Conservation (phyloP, 2,113 vertebrate species). For the Lepisosteus oculatus region DNA sequence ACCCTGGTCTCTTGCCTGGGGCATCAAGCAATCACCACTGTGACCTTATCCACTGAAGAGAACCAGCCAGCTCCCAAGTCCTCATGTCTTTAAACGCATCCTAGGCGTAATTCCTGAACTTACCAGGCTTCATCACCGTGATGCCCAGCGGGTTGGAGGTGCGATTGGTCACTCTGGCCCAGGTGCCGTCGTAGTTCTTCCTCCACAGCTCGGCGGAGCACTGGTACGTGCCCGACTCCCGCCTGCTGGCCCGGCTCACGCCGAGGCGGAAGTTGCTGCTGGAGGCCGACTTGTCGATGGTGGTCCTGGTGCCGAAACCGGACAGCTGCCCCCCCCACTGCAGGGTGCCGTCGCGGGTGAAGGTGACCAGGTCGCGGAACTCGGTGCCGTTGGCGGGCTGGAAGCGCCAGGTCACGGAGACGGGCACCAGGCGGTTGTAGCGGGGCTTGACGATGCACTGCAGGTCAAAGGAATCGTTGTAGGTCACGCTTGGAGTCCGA, state of each 20-base stretch:
- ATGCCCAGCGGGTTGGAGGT: slow-evolving; percentile 94
- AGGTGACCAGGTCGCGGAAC: slow-evolving; percentile 88
- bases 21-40: too few species aligned
- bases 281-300: slow-evolving; percentile 83
- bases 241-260: slow-evolving; percentile 84
- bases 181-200: slow-evolving; percentile 84
- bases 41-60: too few species aligned
- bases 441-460: slow-evolving; percentile 94
- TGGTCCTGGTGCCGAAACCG: slow-evolving; percentile 82
- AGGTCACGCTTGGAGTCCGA: slow-evolving; percentile 85
- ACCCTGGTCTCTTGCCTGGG: too few species aligned
- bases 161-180: slow-evolving; percentile 82
- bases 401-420: slow-evolving; percentile 92
- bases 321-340: slow-evolving; percentile 83
- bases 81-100: slow-evolving; percentile 24
- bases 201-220: slow-evolving; percentile 88
- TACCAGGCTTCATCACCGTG: slow-evolving; percentile 86
- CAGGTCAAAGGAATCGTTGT: slow-evolving; percentile 88
- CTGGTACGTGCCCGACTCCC: slow-evolving; percentile 91
- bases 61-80: slow-evolving; percentile 14
- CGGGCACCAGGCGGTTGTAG: slow-evolving; percentile 80
- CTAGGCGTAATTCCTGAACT: slow-evolving; percentile 23
- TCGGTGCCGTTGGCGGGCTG: slow-evolving; percentile 70
- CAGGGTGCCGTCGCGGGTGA: slow-evolving; percentile 84
- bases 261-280: slow-evolving; percentile 91